These are phyloP conservation scores for Rhamphomyia laevipes DNA, from an alignment of 2,888 invertebrate species.

Conservation along the genomic window DNA sequence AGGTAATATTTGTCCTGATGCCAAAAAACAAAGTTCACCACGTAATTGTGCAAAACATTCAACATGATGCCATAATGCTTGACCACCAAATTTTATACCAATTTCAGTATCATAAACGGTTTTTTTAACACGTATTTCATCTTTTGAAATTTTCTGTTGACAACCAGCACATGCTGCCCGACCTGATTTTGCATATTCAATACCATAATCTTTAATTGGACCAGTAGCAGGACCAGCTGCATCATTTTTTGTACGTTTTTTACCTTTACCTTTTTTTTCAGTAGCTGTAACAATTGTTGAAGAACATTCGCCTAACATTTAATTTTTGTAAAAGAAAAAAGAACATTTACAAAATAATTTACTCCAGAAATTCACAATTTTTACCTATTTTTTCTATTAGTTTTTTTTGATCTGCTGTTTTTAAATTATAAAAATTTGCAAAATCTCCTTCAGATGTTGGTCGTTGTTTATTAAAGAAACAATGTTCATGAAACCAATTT, in stretches of 20 bases:
- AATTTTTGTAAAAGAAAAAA: constrained; percentile 4
- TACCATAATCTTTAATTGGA: constrained; percentile 52
- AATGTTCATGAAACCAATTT: constrained; percentile 78
- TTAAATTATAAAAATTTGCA: constrained; percentile 62
- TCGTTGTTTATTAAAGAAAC: constrained; percentile 75
- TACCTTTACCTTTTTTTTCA: constrained; percentile 37
- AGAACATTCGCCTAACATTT: neutral
- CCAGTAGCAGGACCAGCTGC: constrained; percentile 32
- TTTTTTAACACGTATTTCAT: constrained; percentile 65
- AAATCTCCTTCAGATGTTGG: constrained; percentile 67
- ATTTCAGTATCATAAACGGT: constrained; percentile 73
- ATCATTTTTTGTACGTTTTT: constrained; percentile 40
- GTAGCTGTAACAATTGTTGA: neutral
- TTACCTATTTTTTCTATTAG: constrained; percentile 58
- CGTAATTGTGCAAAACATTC: constrained; percentile 74
- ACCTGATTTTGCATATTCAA: constrained; percentile 80
- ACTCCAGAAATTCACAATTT: constrained; percentile 13
- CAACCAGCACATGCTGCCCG: constrained; percentile 73
- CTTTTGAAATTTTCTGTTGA: constrained; percentile 68
- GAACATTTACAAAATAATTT: neutral
- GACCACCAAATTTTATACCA: constrained; percentile 70
- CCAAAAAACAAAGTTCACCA: constrained; percentile 60
- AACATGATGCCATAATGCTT: constrained; percentile 82
- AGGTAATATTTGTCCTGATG: constrained; percentile 58
- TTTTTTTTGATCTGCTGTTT: constrained; percentile 73